A percentile compares a stretch with the other conserved stretches of the same genome.
Evolutionary conservation across 2,797 vertebrate species (phyloP).

Genomic region (Myotis myotis): DNA sequence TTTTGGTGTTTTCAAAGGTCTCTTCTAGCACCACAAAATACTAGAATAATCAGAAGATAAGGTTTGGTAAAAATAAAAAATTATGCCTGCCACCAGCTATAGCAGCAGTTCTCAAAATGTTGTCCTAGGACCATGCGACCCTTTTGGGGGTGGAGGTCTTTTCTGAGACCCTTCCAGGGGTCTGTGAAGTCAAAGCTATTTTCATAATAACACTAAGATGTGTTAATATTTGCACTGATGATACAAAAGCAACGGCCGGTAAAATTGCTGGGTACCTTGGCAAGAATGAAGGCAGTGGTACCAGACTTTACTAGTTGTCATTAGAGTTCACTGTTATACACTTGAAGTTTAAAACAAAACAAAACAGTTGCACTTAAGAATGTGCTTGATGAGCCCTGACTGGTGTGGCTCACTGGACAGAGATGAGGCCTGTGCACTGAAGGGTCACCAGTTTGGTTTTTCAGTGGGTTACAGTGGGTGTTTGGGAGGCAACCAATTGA

Average conservation of each 20-base stretch:
- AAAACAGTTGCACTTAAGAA: not conserved
- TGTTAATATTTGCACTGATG: not conserved
- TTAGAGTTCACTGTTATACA: not conserved
- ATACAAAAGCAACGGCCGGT: not conserved
- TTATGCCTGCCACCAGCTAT: not conserved
- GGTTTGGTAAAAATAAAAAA: not conserved
- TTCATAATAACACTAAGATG: not conserved
- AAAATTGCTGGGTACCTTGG: not conserved
- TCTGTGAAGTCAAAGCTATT: not conserved
- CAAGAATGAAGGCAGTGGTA: not conserved
- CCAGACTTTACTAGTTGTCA: not conserved
- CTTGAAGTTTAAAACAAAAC: not conserved
- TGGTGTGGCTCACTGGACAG: too few species aligned
- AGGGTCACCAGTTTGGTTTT: too few species aligned
- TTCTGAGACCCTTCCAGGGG: not conserved
- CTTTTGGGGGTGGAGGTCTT: not conserved
- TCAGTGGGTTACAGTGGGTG: too few species aligned
- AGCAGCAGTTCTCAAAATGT: not conserved
- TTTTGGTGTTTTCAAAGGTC: not conserved
- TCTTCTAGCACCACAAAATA: not conserved
- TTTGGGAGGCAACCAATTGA: too few species aligned
- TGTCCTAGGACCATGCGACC: too few species aligned
- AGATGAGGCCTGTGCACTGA: too few species aligned
- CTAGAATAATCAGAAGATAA: not conserved
- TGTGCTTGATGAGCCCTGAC: not conserved